Evolutionary conservation across 2,113 vertebrate genomes (phyloP).

Genomic region (Brachypteracias leptosomus): DNA sequence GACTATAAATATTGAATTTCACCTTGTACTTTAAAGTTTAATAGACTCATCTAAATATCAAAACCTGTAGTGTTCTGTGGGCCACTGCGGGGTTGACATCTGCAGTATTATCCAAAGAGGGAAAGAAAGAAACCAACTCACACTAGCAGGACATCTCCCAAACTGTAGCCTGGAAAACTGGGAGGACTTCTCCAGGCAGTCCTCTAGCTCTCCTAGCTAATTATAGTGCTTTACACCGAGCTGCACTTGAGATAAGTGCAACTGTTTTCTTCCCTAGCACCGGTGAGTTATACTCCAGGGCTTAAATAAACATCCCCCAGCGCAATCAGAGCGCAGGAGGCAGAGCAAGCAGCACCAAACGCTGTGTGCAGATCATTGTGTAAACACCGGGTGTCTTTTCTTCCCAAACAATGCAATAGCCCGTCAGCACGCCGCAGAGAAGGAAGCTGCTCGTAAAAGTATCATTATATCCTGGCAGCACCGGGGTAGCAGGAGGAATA

Average conservation of each 20-base stretch:
- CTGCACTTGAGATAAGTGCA: conserved; percentile 41
- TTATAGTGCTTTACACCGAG: conserved; percentile 32
- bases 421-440: conserved; percentile 30
- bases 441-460: conserved; percentile 65
- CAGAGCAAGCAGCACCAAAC: background rate
- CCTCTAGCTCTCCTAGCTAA: conserved; percentile 6
- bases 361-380: background rate
- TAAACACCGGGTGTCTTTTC: background rate
- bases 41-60: conserved; percentile 62
- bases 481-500: background rate
- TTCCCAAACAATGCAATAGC: conserved; percentile 34
- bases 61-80: conserved; percentile 28
- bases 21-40: conserved; percentile 60
- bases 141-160: background rate
- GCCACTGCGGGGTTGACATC: background rate
- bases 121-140: background rate
- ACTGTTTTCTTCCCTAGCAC: background rate
- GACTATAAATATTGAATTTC: conserved; percentile 59
- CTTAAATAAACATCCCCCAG: background rate
- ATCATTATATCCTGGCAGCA: background rate
- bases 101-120: background rate
- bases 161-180: background rate
- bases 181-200: background rate
- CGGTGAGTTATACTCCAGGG: background rate
- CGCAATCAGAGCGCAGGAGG: background rate